Evolutionary conservation across 2,888 invertebrate genomes (phyloP).

Genomic region (Torymus auratus): DNA sequence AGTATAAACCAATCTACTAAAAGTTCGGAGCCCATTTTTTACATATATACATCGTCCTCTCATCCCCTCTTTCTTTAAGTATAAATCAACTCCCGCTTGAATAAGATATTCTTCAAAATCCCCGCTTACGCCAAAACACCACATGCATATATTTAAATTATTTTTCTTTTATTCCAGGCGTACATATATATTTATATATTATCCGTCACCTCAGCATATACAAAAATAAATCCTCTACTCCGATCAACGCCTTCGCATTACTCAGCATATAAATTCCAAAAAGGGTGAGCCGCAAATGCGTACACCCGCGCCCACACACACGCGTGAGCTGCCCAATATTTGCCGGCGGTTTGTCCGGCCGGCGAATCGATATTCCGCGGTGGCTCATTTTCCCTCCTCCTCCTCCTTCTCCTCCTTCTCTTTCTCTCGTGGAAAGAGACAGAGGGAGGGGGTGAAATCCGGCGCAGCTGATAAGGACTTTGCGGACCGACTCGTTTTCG

Average conservation of each 20-base stretch:
- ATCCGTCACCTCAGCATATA: too few species aligned
- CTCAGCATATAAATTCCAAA: constrained; percentile 33
- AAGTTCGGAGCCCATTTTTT: too few species aligned
- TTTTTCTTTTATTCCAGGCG: background rate
- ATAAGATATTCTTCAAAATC: too few species aligned
- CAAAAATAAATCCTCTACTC: too few species aligned
- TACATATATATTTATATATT: too few species aligned
- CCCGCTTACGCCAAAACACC: background rate
- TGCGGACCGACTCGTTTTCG: constrained; percentile 37
- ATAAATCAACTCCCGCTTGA: too few species aligned
- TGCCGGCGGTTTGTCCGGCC: constrained; percentile 29
- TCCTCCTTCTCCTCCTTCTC: constrained; percentile 31
- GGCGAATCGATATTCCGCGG: constrained; percentile 52
- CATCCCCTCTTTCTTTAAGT: too few species aligned
- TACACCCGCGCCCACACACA: background rate
- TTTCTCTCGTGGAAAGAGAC: background rate
- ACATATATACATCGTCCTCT: too few species aligned
- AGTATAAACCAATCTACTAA: too few species aligned
- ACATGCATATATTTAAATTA: constrained; percentile 1
- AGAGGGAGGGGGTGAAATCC: background rate
- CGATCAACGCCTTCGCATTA: constrained; percentile 20
- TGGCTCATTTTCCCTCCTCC: constrained; percentile 46
- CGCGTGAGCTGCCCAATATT: constrained; percentile 27
- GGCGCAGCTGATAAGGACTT: constrained; percentile 41
- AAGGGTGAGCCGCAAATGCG: constrained; percentile 41